phyloP scores from a whole-genome alignment of 92 coral and sea anemone genomes.

The Scolanthus callimorphus region DNA sequence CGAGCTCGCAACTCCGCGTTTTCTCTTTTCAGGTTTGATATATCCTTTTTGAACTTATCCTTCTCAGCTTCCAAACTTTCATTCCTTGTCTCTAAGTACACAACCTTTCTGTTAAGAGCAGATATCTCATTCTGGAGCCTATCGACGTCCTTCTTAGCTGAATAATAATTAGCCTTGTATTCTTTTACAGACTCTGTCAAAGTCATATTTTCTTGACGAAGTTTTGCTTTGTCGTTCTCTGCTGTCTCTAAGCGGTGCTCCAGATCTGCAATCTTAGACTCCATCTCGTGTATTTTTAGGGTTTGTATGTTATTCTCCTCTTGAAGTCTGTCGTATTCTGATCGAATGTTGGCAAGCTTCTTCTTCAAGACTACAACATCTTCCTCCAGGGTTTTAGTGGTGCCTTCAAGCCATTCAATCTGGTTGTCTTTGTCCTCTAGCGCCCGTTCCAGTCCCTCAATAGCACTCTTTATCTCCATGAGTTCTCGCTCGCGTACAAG shows the following conservation, averaged over 20 bases:
- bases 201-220: conserved; percentile 69
- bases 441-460: conserved; percentile 64
- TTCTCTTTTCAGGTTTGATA: conserved; percentile 66
- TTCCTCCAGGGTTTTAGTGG: conserved; percentile 67
- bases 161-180: conserved; percentile 66
- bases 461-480: conserved; percentile 60
- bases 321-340: conserved; percentile 77
- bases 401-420: conserved; percentile 86
- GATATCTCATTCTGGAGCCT: conserved; percentile 83
- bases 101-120: conserved; percentile 71
- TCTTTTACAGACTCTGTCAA: conserved; percentile 69
- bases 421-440: conserved; percentile 78
- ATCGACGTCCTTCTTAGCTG: conserved; percentile 84
- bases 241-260: conserved; percentile 69
- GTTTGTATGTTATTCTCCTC: conserved; percentile 68
- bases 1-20: conserved; percentile 83
- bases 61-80: conserved; percentile 78
- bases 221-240: conserved; percentile 80
- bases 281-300: conserved; percentile 77
- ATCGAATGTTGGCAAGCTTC: conserved; percentile 61
- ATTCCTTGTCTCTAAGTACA: conserved; percentile 74
- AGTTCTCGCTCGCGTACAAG: conserved; percentile 60
- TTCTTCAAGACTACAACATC: conserved; percentile 76
- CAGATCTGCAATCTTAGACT: conserved; percentile 68
- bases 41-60: conserved; percentile 77